Base-by-base conservation (phyloP, 92 coral and sea anemone species). In the Desmophyllum pertusum region DNA sequence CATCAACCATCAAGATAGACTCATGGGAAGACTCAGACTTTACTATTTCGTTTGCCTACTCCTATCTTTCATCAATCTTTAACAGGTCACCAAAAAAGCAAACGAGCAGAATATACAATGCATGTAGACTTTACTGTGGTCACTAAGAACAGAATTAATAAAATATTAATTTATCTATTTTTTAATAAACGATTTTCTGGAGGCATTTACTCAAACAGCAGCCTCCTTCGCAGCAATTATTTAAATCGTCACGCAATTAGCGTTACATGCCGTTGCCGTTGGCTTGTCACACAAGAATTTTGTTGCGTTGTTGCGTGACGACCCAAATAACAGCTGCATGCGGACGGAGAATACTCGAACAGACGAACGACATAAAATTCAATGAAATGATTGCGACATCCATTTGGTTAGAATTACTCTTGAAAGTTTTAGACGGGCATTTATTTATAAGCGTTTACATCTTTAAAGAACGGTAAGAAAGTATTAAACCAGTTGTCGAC, bases 311-410 rank as follows among this genome's bases (percentile, higher is more conserved):
- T n/a, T 17, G 43, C 42, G 73, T 67, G 27, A 14, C 21, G 8
- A 37, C 13, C 42, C 71, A 35, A 66, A 65, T 35, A 15, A 33
- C 5, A 13, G 29, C 42, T 65, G 70, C 39, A n/a, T n/a, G n/a
- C n/a, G n/a, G 7, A 36, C 31, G 41, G 70, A 63, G 6, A 65
- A 6, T 31, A 50, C 13, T 50, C 18, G 18, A 50, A 50, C 55
- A 65, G 41, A 19, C 37, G 25, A 65, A 65, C 25, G 70, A 65
- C 19, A 30, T 29, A 27, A 35, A 35, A 36, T 33, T 67, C 73
- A 36, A 10, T 37, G 73, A 67, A 67, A 67, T 37, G 73, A 67
- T 36, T 35, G 42, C 73, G 42, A 35, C 73, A 38, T 67, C 42
- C n/a, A 67, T 37, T 33, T 33, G 65, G 65, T 59, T 59, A 35